These are phyloP conservation scores for Actinemys pallida DNA, from an alignment of 2,113 vertebrate genomes.

Conservation along the genomic window DNA sequence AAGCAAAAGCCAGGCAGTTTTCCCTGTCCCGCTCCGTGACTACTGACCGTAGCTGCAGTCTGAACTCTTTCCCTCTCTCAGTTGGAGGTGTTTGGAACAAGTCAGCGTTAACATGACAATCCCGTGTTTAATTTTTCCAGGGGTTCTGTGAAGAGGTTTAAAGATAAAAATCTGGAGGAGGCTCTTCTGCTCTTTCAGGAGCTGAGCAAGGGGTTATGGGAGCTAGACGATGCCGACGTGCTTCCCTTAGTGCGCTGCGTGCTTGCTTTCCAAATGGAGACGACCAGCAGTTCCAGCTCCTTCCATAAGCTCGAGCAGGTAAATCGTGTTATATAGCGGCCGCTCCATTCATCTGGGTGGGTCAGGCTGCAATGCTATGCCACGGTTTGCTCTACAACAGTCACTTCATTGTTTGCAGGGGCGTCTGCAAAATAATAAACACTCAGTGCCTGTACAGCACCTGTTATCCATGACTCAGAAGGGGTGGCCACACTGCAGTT, in stretches of 20 bases:
- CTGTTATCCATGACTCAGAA: neutral
- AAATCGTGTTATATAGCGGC: accelerated
- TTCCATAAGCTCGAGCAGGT: slow-evolving; percentile 91
- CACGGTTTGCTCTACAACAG: neutral
- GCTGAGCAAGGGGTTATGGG: slow-evolving; percentile 63
- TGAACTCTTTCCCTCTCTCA: accelerated
- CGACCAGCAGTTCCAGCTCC: slow-evolving; percentile 78
- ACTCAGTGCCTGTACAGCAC: neutral
- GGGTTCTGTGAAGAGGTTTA: slow-evolving; percentile 80
- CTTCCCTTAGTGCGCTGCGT: slow-evolving; percentile 80
- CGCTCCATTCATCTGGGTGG: neutral
- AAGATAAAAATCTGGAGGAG: slow-evolving; percentile 86
- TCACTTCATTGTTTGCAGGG: neutral
- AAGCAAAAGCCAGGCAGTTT: neutral
- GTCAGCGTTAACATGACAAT: neutral
- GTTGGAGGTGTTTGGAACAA: neutral
- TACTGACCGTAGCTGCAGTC: accelerated
- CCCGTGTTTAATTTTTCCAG: slow-evolving; percentile 63
- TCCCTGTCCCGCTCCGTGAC: neutral
- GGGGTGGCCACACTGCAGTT: neutral
- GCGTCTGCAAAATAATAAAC: neutral
- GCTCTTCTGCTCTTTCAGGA: slow-evolving; percentile 77
- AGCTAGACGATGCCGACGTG: slow-evolving; percentile 44
- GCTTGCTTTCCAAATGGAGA: slow-evolving; percentile 84
- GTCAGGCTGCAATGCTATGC: neutral